Percentiles rank a stretch among this genome's conserved stretches.
These are phyloP conservation scores for Netelia virgata DNA, from an alignment of 2,888 invertebrate genomes.

Conservation along the genomic window DNA sequence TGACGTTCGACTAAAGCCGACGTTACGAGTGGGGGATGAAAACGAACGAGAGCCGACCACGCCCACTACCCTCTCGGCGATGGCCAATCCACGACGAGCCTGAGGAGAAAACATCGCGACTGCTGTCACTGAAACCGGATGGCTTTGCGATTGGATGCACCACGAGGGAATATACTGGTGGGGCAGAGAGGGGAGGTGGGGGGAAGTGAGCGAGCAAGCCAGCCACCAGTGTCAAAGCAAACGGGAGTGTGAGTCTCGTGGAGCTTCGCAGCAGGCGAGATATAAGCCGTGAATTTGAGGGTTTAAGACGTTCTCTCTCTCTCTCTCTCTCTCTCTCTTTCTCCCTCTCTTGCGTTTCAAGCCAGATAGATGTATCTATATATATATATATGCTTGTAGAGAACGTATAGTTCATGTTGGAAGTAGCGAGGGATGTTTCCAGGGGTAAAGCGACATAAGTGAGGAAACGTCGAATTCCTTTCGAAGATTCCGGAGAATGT, in stretches of 20 bases:
- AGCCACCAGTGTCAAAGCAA: not conserved
- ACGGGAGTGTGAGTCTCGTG: slow-evolving; percentile 2
- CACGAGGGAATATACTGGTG: slow-evolving; percentile 6
- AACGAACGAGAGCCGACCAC: slow-evolving; percentile 64
- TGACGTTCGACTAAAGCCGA: not conserved
- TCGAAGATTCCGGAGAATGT: not conserved
- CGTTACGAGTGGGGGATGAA: slow-evolving; percentile 35
- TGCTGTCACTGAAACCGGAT: slow-evolving; percentile 70
- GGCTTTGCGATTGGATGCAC: slow-evolving; percentile 71
- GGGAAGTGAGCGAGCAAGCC: slow-evolving; percentile 6
- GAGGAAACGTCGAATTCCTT: slow-evolving; percentile 2
- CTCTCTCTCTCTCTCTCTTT: not conserved
- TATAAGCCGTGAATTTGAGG: slow-evolving; percentile 73
- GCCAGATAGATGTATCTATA: not conserved
- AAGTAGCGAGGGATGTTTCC: not conserved
- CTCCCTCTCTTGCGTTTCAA: not conserved
- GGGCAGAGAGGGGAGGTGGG: slow-evolving; percentile 7
- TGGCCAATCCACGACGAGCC: slow-evolving; percentile 68
- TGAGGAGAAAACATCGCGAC: slow-evolving; percentile 64
- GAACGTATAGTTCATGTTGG: not conserved
- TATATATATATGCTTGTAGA: not conserved
- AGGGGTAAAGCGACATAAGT: not conserved
- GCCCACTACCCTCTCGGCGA: slow-evolving; percentile 63
- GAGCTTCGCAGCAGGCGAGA: slow-evolving; percentile 57
- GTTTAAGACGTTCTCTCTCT: slow-evolving; percentile 68